A percentile compares a stretch with the other conserved stretches of the same genome.
These are phyloP conservation scores for Drosophila maculinotata DNA, from an alignment of 2,888 invertebrate genomes.

Conservation along the genomic window DNA sequence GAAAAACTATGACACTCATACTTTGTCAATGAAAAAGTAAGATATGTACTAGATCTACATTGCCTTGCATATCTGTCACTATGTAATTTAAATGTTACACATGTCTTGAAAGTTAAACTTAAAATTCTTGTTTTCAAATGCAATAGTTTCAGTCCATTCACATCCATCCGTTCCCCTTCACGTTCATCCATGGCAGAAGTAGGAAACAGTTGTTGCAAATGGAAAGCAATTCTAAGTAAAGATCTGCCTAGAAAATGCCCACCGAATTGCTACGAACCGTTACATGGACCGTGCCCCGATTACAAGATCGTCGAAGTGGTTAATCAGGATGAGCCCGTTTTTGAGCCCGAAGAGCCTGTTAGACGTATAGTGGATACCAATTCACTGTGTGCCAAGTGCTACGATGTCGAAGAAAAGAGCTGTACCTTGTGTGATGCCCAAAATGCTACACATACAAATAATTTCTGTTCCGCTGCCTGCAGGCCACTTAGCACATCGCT, in stretches of 20 bases:
- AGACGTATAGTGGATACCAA: conserved; percentile 37
- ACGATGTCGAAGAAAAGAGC: not conserved
- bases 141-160: conserved; percentile 12
- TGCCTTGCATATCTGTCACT: too few species aligned
- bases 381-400: conserved; percentile 23
- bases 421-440: conserved; percentile 50
- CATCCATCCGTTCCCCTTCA: not conserved
- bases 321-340: not conserved
- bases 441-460: conserved; percentile 22
- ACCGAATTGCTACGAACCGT: conserved; percentile 44
- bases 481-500: conserved; percentile 46
- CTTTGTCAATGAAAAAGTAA: too few species aligned
- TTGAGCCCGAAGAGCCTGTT: conserved; percentile 38
- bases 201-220: conserved; percentile 51
- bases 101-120: not conserved
- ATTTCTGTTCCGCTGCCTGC: conserved; percentile 52
- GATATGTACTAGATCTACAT: too few species aligned
- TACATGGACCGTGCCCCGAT: conserved; percentile 47
- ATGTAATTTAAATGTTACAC: too few species aligned
- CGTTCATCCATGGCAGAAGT: conserved; percentile 37
- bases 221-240: conserved; percentile 17
- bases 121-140: conserved; percentile 29
- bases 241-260: conserved; percentile 1
- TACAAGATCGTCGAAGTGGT: conserved; percentile 5
- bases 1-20: too few species aligned